Percentiles rank a stretch among this genome's conserved stretches.
phyloP scores from a whole-genome alignment of 2,797 vertebrate species.

The Esox masquinongy region DNA sequence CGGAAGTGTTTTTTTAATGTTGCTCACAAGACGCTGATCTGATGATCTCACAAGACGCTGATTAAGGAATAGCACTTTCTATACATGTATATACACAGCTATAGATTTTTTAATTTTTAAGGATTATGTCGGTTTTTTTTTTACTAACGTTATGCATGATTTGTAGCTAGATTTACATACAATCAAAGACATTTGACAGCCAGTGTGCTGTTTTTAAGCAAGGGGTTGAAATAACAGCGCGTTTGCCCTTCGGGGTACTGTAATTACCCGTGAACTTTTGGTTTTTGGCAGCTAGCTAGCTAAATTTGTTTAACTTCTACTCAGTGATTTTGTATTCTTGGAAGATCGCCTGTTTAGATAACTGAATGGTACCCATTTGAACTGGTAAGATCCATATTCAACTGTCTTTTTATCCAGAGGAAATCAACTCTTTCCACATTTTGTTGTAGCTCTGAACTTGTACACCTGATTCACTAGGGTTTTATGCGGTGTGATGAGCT shows the following conservation, averaged over 20 bases:
- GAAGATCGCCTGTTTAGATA: slow-evolving; percentile 4
- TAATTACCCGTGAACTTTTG: background rate
- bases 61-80: too few species aligned
- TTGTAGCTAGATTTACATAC: background rate
- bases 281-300: background rate
- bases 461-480: too few species aligned
- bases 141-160: background rate
- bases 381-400: slow-evolving; percentile 42
- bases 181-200: background rate
- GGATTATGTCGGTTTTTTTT: background rate
- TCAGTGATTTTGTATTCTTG: background rate
- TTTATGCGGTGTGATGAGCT: too few species aligned
- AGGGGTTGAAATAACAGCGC: background rate
- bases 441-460: too few species aligned
- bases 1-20: too few species aligned
- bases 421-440: too few species aligned
- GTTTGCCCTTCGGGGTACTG: background rate
- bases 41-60: too few species aligned
- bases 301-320: background rate
- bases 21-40: too few species aligned
- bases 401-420: background rate
- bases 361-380: slow-evolving; percentile 25
- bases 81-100: too few species aligned
- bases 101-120: too few species aligned
- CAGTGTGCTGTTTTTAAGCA: background rate